phyloP scores from a whole-genome alignment of 2,888 invertebrate genomes.

The Plutella xylostella region DNA sequence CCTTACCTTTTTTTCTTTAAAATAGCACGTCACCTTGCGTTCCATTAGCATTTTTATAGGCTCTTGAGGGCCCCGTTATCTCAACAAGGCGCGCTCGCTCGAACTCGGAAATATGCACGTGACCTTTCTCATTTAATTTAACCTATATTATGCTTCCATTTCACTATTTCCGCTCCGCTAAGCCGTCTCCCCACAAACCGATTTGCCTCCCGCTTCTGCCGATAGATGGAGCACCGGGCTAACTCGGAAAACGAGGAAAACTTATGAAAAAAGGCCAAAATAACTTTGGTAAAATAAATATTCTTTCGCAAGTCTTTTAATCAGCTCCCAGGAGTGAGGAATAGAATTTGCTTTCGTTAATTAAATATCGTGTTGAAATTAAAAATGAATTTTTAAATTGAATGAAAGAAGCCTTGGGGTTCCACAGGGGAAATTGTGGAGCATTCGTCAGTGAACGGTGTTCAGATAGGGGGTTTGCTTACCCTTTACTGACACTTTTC shows the following conservation, averaged over 20 bases:
- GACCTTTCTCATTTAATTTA: not conserved
- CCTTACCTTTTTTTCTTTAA: conserved; percentile 24
- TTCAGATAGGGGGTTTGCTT: not conserved
- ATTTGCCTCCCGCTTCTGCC: not conserved
- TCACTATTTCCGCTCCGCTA: no score
- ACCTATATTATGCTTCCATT: not conserved
- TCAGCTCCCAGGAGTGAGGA: not conserved
- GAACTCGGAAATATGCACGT: conserved; percentile 21
- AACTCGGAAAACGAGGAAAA: not conserved
- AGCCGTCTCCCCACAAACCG: not conserved
- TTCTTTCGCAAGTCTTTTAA: not conserved
- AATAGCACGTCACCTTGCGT: conserved; percentile 34
- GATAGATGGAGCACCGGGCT: not conserved
- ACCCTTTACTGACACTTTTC: no score
- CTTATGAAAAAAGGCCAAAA: not conserved
- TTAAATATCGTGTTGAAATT: conserved; percentile 18
- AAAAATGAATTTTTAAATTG: conserved; percentile 33
- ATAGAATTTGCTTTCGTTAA: not conserved
- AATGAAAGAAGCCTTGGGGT: conserved; percentile 28
- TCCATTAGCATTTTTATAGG: conserved; percentile 52
- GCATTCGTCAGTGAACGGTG: conserved; percentile 14
- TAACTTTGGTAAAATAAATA: not conserved
- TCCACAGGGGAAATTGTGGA: conserved; percentile 34
- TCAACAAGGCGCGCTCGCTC: conserved; percentile 26
- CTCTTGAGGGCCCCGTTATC: conserved; percentile 35